These are phyloP conservation scores for Drosophila ficusphila DNA, from an alignment of 1,140 invertebrate species.

Conservation along the genomic window DNA sequence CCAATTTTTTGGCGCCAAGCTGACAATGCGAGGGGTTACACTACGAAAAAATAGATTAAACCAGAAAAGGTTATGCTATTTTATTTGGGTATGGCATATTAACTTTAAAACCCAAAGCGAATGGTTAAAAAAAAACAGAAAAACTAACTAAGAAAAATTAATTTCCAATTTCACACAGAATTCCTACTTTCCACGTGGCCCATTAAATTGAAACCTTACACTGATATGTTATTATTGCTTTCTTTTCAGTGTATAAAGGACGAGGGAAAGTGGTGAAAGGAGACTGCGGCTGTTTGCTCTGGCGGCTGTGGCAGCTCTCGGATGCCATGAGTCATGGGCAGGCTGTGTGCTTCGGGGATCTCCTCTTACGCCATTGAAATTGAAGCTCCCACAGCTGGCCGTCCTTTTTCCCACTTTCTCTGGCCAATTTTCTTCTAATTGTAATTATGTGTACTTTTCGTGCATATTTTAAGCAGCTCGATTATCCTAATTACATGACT, in stretches of 20 bases:
- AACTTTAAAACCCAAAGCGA: too few relatives aligned
- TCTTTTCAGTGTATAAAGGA: background rate
- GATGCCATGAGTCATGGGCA: slow-evolving; percentile 21
- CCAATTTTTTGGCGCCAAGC: slow-evolving; percentile 50
- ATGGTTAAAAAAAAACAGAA: background rate
- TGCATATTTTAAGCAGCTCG: slow-evolving; percentile 63
- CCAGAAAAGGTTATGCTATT: too few relatives aligned
- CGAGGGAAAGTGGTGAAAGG: background rate
- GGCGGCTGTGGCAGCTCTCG: slow-evolving; percentile 2
- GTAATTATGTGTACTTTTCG: slow-evolving; percentile 49
- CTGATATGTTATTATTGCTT: fast-evolving
- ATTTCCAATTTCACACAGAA: too few relatives aligned
- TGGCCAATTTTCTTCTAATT: slow-evolving; percentile 57
- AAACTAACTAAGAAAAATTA: too few relatives aligned
- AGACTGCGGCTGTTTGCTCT: slow-evolving; percentile 26
- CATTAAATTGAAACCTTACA: background rate
- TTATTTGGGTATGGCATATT: too few relatives aligned
- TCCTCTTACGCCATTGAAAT: slow-evolving; percentile 52
- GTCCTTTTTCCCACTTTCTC: slow-evolving; percentile 3
- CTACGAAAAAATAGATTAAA: background rate
- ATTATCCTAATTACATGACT: slow-evolving; percentile 65
- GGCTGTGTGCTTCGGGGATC: slow-evolving; percentile 20
- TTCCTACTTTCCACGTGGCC: too few relatives aligned
- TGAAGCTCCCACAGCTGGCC: slow-evolving; percentile 14
- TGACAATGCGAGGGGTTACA: background rate